Percentiles rank a stretch among this genome's conserved stretches.
Evolutionary conservation across 2,888 invertebrate genomes (phyloP).

Genomic region (Branchipolynoe longqiensis): DNA sequence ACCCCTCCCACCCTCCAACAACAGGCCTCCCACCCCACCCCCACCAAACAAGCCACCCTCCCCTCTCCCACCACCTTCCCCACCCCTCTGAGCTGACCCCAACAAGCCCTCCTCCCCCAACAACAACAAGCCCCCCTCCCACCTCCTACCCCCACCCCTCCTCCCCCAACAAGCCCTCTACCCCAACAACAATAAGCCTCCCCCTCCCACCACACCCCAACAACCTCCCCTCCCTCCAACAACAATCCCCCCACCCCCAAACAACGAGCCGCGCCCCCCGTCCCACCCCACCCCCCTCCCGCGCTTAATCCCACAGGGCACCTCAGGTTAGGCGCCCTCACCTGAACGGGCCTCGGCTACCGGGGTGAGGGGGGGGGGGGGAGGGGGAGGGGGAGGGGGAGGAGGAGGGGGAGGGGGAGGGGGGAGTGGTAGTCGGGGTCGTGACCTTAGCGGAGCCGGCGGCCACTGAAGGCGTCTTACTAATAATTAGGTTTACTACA

Average conservation of each 20-base stretch:
- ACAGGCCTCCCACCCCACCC: too few species aligned
- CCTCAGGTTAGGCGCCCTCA: constrained; percentile 15
- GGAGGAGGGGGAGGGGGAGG: background rate
- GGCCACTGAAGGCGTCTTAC: too few species aligned
- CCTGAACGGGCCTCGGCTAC: background rate
- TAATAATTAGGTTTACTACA: too few species aligned
- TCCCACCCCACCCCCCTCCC: background rate
- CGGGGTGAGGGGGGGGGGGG: background rate
- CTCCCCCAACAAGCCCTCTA: too few species aligned
- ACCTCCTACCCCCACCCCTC: too few species aligned
- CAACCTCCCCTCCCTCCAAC: background rate
- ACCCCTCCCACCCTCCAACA: too few species aligned
- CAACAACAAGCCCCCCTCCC: background rate
- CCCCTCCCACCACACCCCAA: background rate
- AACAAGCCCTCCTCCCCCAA: too few species aligned
- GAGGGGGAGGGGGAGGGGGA: background rate
- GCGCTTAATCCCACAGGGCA: constrained; percentile 22
- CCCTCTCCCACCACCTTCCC: too few species aligned
- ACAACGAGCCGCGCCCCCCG: background rate
- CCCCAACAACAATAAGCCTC: too few species aligned
- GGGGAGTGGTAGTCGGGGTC: background rate
- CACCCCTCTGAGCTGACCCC: too few species aligned
- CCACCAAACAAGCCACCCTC: too few species aligned
- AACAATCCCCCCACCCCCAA: background rate
- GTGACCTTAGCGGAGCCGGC: background rate